phyloP scores from a whole-genome alignment of 1,140 invertebrate genomes.

The Penaeus japonicus region DNA sequence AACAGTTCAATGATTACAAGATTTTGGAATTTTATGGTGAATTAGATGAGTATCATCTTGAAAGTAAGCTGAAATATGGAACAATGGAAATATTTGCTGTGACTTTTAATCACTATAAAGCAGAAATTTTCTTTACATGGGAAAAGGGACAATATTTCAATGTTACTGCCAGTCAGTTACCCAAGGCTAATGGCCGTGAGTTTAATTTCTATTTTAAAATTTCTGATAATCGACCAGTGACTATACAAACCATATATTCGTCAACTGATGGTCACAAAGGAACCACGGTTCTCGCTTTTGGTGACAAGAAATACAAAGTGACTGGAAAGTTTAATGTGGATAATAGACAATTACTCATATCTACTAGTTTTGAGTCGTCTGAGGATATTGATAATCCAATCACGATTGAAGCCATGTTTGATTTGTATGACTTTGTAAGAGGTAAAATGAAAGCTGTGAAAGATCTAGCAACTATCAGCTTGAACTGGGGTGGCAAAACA shows the following conservation, averaged over 20 bases:
- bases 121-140: too few relatives aligned
- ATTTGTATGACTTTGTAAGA: conserved; percentile 7
- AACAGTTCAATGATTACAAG: too few relatives aligned
- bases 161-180: too few relatives aligned
- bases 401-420: conserved; percentile 14
- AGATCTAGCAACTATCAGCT: background rate
- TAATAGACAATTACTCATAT: background rate
- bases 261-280: background rate
- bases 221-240: background rate
- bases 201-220: background rate
- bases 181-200: background rate
- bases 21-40: too few relatives aligned
- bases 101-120: too few relatives aligned
- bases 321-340: background rate
- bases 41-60: too few relatives aligned
- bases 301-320: conserved; percentile 1
- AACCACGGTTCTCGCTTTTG: background rate
- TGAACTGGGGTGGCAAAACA: conserved; percentile 28
- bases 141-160: too few relatives aligned
- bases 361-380: conserved; percentile 15
- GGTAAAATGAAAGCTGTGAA: conserved; percentile 29
- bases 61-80: too few relatives aligned
- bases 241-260: background rate
- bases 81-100: too few relatives aligned
- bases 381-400: conserved; percentile 19